A percentile compares a stretch with the other conserved stretches of the same genome.
phyloP scores from a whole-genome alignment of 2,797 vertebrate genomes.

The Phaenicophaeus curvirostris region DNA sequence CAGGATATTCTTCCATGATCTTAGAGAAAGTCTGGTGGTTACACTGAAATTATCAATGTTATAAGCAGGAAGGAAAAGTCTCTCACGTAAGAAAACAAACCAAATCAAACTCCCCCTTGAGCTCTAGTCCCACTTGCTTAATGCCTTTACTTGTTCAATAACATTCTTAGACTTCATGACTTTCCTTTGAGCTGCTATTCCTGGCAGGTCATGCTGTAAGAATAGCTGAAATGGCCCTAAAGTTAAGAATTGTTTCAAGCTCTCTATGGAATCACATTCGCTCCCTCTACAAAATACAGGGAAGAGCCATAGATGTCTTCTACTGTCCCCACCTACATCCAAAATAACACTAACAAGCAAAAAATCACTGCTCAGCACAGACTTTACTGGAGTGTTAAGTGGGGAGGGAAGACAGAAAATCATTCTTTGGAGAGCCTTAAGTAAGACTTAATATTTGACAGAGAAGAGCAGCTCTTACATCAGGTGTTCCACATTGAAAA shows the following conservation, averaged over 20 bases:
- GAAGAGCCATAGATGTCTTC: not conserved
- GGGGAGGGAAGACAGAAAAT: not conserved
- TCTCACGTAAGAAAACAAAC: not conserved
- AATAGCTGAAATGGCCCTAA: not conserved
- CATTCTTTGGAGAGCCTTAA: not conserved
- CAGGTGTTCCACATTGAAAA: not conserved
- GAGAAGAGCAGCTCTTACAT: not conserved
- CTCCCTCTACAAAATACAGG: not conserved
- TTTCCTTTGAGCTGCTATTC: constrained; percentile 5
- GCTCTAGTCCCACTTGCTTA: not conserved
- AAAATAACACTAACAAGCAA: not conserved
- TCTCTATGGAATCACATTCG: not conserved
- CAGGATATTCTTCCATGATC: not conserved
- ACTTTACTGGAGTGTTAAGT: not conserved
- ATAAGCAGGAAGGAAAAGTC: not conserved
- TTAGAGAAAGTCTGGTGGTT: not conserved
- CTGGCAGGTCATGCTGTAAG: not conserved
- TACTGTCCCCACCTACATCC: not conserved
- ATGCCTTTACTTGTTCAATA: not conserved
- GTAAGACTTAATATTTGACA: not conserved
- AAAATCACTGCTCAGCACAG: not conserved
- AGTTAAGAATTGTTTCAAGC: not conserved
- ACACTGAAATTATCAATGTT: not conserved
- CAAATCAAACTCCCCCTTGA: accelerated
- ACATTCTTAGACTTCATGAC: not conserved